Evolutionary conservation across 2,797 vertebrate genomes (phyloP).

Genomic region (Oophaga sylvatica): DNA sequence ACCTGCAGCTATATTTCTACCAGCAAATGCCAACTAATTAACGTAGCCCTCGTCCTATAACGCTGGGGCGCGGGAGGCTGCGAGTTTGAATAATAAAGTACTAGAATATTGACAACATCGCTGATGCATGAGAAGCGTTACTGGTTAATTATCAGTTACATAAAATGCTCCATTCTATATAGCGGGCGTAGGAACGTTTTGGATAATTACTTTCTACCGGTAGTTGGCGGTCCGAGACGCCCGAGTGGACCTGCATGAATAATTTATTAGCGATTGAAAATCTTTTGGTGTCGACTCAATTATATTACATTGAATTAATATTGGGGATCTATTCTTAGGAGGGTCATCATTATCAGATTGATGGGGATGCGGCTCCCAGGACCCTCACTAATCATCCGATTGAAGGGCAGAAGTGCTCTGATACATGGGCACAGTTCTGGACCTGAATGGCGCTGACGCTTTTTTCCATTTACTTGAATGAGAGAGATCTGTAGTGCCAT

Average conservation of each 20-base stretch:
- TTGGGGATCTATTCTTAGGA: too few species aligned
- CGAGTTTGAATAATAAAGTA: not conserved
- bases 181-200: not conserved
- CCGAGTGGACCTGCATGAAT: not conserved
- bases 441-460: too few species aligned
- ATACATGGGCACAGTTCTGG: too few species aligned
- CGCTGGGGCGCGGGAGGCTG: not conserved
- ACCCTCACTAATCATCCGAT: too few species aligned
- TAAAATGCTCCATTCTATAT: not conserved
- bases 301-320: not conserved
- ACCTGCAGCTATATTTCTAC: not conserved
- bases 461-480: too few species aligned
- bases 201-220: not conserved
- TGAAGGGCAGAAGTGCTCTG: too few species aligned
- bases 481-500: too few species aligned
- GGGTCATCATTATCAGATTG: too few species aligned
- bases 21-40: constrained; percentile 10
- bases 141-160: not conserved
- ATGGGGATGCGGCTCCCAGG: too few species aligned
- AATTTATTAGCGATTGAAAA: not conserved
- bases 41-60: not conserved
- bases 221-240: not conserved
- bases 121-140: not conserved
- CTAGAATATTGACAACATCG: not conserved
- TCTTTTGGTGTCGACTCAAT: not conserved